Evolutionary conservation across 2,797 vertebrate genomes (phyloP), one percentile per base, ranked within the genome.

Genomic region (Melanotaenia pygmaea): DNA sequence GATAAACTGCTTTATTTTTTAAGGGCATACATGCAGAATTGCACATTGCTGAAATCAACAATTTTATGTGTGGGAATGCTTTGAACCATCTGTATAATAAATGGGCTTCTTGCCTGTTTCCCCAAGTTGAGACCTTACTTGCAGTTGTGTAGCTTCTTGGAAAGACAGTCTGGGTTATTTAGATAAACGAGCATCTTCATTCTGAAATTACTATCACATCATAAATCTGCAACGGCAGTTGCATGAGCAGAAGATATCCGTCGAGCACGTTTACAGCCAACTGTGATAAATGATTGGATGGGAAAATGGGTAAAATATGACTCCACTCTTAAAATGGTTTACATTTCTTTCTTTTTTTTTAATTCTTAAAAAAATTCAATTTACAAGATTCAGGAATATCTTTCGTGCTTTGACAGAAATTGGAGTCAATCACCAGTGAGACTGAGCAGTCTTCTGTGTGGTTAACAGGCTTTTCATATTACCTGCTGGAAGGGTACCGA

Each of bases 401-500:
- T 35, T 69, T 40, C 26, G 45, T 54, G 43, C n/a, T 54, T 61
- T 35, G 2, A 72, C 1, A 43, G 22, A 37, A 18, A 30, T 47
- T 37, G 45, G 9, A 22, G 22, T 53, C 50, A 12, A 5, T 11
- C 20, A 22, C 50, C n/a, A 24, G 22, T 24, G 22, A 53, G 10
- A 53, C 22, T 5, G 1, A 60, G 38, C 20, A 43, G 40, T 60
- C 45, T 51, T 24, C 37, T 81, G 30, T 56, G 35, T 28, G 51
- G 47, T 28, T 67, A 60, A 54, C 30, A 30, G 40, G 54, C 32
- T 53, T 30, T 57, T 28, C 43, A 16, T 10, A 12, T 43, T 57
- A 20, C 57, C 47, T 57, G 32, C 58, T 57, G 71, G 26, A 82
- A 72, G 35, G 40, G 50, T 51, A 28, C 54, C 30, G 4, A 56